phyloP scores from a whole-genome alignment of 2,797 vertebrate genomes.

The Melanitta fusca region DNA sequence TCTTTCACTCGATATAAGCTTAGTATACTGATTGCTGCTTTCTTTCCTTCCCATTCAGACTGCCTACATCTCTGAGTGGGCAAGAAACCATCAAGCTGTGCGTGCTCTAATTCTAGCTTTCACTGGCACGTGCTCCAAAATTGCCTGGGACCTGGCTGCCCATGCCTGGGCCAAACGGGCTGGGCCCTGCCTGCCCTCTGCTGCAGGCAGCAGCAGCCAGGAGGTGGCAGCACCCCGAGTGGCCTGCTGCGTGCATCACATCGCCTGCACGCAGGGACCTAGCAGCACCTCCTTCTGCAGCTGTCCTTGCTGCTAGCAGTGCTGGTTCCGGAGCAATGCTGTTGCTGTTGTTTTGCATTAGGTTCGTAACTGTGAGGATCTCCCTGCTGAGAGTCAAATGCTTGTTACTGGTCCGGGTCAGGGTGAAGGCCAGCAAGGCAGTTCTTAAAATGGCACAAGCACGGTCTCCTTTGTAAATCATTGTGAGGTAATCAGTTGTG shows the following conservation, averaged over 20 bases:
- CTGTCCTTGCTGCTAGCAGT: accelerated
- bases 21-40: background rate
- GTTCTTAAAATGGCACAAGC: background rate
- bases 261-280: accelerated
- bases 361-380: background rate
- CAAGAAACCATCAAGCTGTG: background rate
- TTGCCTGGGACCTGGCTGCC: background rate
- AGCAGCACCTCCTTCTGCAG: background rate
- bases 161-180: background rate
- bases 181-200: background rate
- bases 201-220: background rate
- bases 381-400: background rate
- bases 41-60: background rate
- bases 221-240: background rate
- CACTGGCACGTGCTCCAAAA: accelerated
- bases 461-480: background rate
- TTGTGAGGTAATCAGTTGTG: background rate
- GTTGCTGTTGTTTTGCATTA: background rate
- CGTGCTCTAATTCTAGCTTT: background rate
- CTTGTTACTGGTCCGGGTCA: accelerated
- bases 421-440: background rate
- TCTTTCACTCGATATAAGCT: background rate
- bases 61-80: background rate
- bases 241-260: accelerated
- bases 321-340: background rate